Evolutionary conservation across 2,113 vertebrate genomes (phyloP).

Genomic region (Siphamia tubifer): DNA sequence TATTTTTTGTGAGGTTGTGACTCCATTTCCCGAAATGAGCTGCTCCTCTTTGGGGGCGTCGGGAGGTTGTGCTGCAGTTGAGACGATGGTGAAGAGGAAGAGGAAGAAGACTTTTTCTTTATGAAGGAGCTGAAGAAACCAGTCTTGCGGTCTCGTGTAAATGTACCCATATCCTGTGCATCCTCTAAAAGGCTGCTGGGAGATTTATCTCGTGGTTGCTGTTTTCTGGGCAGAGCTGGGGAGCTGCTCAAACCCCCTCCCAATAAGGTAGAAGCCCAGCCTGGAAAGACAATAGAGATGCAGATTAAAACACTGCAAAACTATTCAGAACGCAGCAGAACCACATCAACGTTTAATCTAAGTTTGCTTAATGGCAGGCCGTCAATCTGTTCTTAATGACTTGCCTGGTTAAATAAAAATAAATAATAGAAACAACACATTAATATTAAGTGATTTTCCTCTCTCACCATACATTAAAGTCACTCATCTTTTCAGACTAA

Average conservation of each 20-base stretch:
- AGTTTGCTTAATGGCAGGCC: neutral
- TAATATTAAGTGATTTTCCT: neutral
- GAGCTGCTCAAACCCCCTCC: slow-evolving; percentile 82
- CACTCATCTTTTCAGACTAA: neutral
- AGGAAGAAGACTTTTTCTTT: slow-evolving; percentile 87
- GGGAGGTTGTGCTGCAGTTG: slow-evolving; percentile 85
- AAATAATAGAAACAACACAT: neutral
- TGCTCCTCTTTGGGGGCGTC: slow-evolving; percentile 94
- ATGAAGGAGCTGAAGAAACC: slow-evolving; percentile 99
- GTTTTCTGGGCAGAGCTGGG: slow-evolving; percentile 94
- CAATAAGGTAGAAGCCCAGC: slow-evolving; percentile 79
- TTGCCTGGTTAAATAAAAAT: too few relatives aligned
- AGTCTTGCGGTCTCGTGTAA: slow-evolving; percentile 94
- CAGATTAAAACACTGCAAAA: slow-evolving; percentile 6
- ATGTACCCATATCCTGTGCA: slow-evolving; percentile 88
- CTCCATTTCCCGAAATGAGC: slow-evolving; percentile 97
- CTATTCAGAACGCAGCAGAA: neutral
- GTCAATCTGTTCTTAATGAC: too few relatives aligned
- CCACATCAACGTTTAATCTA: neutral
- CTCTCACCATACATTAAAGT: neutral
- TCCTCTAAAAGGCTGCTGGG: slow-evolving; percentile 92
- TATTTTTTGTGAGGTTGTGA: slow-evolving; percentile 97
- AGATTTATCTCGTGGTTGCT: slow-evolving; percentile 94
- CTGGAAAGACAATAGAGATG: slow-evolving; percentile 69
- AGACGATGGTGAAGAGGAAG: slow-evolving; percentile 71